phyloP scores from a whole-genome alignment of 2,888 invertebrate genomes.

The Eupithecia subfuscata region DNA sequence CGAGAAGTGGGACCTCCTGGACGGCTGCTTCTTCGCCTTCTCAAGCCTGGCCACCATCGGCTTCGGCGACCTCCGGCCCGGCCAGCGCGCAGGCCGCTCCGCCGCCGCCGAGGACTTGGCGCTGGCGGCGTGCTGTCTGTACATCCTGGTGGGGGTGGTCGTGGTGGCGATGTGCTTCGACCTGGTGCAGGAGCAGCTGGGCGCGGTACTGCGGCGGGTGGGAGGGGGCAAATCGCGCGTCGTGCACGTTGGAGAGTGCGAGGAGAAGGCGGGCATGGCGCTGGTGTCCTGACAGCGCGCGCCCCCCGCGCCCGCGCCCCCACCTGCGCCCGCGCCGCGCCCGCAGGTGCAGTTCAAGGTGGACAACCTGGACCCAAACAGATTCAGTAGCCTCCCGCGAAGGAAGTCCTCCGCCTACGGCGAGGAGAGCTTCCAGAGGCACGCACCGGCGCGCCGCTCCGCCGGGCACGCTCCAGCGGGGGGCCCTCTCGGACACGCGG shows the following conservation, averaged over 20 bases:
- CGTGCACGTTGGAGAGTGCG: constrained; percentile 47
- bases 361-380: constrained; percentile 72
- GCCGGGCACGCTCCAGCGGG: constrained; percentile 55
- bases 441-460: constrained; percentile 36
- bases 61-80: constrained; percentile 91
- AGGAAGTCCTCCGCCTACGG: constrained; percentile 66
- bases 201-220: constrained; percentile 59
- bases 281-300: constrained; percentile 84
- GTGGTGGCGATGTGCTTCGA: constrained; percentile 95
- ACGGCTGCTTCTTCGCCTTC: constrained; percentile 93
- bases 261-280: constrained; percentile 81
- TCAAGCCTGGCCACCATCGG: constrained; percentile 92
- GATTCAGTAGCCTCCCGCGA: constrained; percentile 85
- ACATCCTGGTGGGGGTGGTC: constrained; percentile 93
- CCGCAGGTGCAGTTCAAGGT: constrained; percentile 69
- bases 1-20: constrained; percentile 95
- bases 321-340: constrained; percentile 57
- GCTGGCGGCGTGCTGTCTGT: constrained; percentile 90
- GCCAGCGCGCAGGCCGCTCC: constrained; percentile 79
- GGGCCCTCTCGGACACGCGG: constrained; percentile 54
- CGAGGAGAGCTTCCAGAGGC: constrained; percentile 78
- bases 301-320: constrained; percentile 61
- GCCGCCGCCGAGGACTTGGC: constrained; percentile 85
- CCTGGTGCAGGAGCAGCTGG: constrained; percentile 91
- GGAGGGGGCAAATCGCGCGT: constrained; percentile 65